Evolutionary conservation across 2,888 invertebrate species (phyloP).

Genomic region (Drosophila monieri): DNA sequence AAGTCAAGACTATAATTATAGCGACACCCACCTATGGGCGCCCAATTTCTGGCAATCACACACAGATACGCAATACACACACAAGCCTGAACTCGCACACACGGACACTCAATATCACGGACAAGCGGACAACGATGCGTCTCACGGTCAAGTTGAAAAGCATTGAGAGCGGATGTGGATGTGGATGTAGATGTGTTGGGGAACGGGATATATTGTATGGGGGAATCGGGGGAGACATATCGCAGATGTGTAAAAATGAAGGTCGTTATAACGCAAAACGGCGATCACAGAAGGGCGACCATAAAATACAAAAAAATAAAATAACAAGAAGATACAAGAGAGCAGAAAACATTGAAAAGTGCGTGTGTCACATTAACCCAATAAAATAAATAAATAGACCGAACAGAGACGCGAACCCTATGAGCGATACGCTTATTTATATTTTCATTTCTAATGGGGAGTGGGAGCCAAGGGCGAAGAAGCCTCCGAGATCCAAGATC

Average conservation of each 20-base stretch:
- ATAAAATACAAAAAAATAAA: conserved; percentile 2
- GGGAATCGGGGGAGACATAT: conserved; percentile 7
- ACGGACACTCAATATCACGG: conserved; percentile 58
- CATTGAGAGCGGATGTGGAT: conserved; percentile 66
- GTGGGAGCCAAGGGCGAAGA: conserved; percentile 62
- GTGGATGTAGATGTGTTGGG: conserved; percentile 26
- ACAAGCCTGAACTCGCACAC: not conserved
- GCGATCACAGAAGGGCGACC: conserved; percentile 30
- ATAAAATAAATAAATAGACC: conserved; percentile 58
- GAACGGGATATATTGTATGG: conserved; percentile 44
- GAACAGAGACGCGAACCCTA: conserved; percentile 41
- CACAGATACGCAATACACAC: conserved; percentile 26
- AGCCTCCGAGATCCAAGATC: conserved; percentile 36
- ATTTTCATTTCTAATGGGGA: conserved; percentile 47
- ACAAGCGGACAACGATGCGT: conserved; percentile 47
- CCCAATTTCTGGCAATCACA: conserved; percentile 63
- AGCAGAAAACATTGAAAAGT: conserved; percentile 21
- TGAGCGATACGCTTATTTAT: conserved; percentile 22
- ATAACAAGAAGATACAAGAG: conserved; percentile 3
- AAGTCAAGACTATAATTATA: conserved; percentile 78
- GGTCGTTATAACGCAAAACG: conserved; percentile 27
- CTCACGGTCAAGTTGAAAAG: conserved; percentile 79
- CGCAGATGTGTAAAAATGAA: conserved; percentile 8
- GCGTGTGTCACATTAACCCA: conserved; percentile 77
- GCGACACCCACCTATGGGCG: conserved; percentile 81